Evolutionary conservation across 2,113 vertebrate species (phyloP).

Genomic region (Bettongia penicillata): DNA sequence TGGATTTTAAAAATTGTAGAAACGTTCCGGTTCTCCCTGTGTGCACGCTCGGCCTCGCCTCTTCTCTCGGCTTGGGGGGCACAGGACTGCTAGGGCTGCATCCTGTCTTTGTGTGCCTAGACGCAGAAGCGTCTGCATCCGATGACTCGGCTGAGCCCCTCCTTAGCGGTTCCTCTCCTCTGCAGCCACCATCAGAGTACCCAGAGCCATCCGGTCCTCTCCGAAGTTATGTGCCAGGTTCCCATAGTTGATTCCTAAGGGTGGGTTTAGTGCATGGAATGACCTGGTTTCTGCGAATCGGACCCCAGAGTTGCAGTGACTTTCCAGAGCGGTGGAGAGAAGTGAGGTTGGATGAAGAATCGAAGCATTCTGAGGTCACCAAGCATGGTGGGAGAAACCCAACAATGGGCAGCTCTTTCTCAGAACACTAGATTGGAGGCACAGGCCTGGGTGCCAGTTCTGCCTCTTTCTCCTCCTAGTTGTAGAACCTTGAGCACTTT

Average conservation of each 20-base stretch:
- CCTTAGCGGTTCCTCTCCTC: background rate
- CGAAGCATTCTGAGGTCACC: background rate
- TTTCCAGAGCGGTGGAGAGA: background rate
- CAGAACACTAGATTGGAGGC: background rate
- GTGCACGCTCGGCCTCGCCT: background rate
- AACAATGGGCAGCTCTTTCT: background rate
- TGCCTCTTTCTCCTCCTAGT: background rate
- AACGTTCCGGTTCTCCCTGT: background rate
- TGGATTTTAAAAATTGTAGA: background rate
- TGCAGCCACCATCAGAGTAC: background rate
- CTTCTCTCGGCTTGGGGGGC: background rate
- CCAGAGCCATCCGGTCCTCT: slow-evolving; percentile 31
- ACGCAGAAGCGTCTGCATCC: background rate
- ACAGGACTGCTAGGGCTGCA: background rate
- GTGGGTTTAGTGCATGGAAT: background rate
- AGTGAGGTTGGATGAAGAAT: background rate
- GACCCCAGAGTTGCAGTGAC: background rate
- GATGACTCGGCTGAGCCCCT: background rate
- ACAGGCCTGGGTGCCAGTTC: background rate
- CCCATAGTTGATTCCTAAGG: background rate
- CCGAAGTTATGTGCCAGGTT: background rate
- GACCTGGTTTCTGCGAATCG: background rate
- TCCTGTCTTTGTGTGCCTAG: slow-evolving; percentile 37
- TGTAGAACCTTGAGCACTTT: background rate
- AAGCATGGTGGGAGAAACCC: background rate